Conservation (phyloP, 2,888 invertebrate species). For the Drosophila colorata region DNA sequence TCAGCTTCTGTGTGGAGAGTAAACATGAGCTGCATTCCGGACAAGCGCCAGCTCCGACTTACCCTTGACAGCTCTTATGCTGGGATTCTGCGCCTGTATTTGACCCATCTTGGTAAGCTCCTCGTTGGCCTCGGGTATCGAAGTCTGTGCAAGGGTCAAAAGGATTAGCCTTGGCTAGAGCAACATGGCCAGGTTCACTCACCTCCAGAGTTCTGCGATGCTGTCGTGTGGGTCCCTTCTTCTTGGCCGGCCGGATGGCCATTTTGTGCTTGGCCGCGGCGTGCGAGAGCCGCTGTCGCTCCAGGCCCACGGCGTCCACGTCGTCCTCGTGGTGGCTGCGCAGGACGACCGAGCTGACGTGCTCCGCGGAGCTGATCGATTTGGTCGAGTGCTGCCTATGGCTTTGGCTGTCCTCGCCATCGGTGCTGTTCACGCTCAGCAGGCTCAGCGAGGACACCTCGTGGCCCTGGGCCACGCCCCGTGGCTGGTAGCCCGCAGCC, state of each 20-base stretch:
- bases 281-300: slow-evolving; percentile 89
- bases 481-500: slow-evolving; percentile 23
- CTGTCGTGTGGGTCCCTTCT: slow-evolving; percentile 90
- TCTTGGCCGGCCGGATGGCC: slow-evolving; percentile 91
- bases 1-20: slow-evolving; percentile 55
- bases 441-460: slow-evolving; percentile 86
- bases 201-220: slow-evolving; percentile 88
- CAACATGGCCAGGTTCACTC: slow-evolving; percentile 6
- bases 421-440: slow-evolving; percentile 91
- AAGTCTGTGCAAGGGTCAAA: slow-evolving; percentile 84
- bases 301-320: slow-evolving; percentile 80
- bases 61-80: slow-evolving; percentile 49
- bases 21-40: neutral
- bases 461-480: slow-evolving; percentile 24
- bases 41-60: neutral
- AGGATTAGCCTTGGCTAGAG: neutral
- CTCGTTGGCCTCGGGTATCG: slow-evolving; percentile 92
- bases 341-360: slow-evolving; percentile 65
- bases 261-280: slow-evolving; percentile 93
- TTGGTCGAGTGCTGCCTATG: slow-evolving; percentile 55
- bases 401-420: slow-evolving; percentile 72
- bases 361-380: slow-evolving; percentile 64
- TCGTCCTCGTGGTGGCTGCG: slow-evolving; percentile 72
- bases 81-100: slow-evolving; percentile 81
- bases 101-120: slow-evolving; percentile 89